Evolutionary conservation across 1,140 invertebrate species (phyloP).

Genomic region (Eubasilissa regina): DNA sequence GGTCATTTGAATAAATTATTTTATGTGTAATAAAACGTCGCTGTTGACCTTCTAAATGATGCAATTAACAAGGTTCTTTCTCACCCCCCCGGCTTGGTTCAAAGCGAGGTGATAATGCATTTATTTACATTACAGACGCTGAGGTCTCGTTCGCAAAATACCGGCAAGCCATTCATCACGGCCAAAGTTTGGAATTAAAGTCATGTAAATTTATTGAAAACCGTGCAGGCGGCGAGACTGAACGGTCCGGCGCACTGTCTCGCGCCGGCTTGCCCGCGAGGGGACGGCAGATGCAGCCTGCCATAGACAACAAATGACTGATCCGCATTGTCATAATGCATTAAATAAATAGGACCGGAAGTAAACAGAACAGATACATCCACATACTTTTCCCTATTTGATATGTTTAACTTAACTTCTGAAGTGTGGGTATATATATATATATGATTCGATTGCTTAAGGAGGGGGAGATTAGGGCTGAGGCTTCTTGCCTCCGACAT

Average conservation of each 20-base stretch:
- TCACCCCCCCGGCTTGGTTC: background rate
- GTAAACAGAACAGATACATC: too few relatives aligned
- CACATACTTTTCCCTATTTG: too few relatives aligned
- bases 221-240: background rate
- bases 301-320: background rate
- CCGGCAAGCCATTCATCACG: slow-evolving; percentile 22
- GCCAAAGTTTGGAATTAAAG: slow-evolving; percentile 25
- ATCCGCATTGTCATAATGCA: slow-evolving; percentile 19
- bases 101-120: slow-evolving; percentile 28
- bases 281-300: background rate
- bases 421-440: too few relatives aligned
- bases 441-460: too few relatives aligned
- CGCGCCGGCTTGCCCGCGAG: background rate
- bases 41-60: too few relatives aligned
- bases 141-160: slow-evolving; percentile 1
- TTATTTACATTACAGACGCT: background rate
- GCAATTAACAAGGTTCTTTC: too few relatives aligned
- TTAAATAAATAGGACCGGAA: slow-evolving; percentile 9
- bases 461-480: too few relatives aligned
- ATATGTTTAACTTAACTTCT: too few relatives aligned
- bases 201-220: slow-evolving; percentile 43
- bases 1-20: too few relatives aligned
- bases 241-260: background rate
- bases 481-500: too few relatives aligned
- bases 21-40: too few relatives aligned